Evolutionary conservation across 2,797 vertebrate species (phyloP).

Genomic region (Pantherophis vulpinus): DNA sequence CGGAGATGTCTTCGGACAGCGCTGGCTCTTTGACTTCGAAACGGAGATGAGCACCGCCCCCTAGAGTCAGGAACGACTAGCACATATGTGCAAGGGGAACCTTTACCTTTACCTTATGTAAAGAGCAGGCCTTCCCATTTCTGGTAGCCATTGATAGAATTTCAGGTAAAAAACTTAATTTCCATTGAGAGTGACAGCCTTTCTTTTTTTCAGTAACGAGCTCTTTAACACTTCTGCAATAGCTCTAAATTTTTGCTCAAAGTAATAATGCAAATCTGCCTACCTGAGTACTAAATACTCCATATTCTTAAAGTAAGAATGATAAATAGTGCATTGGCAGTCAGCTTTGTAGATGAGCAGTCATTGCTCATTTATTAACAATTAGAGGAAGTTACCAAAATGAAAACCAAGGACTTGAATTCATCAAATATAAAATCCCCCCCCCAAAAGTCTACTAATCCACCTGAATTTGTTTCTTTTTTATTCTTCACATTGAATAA

Average conservation of each 20-base stretch:
- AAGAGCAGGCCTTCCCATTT: neutral
- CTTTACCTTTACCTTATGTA: neutral
- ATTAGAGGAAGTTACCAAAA: neutral
- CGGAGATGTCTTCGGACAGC: no score
- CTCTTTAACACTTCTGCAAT: slow-evolving; percentile 31
- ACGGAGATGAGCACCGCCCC: no score
- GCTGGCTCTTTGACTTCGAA: no score
- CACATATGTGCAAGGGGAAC: no score
- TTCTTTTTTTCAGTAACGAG: neutral
- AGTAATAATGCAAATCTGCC: slow-evolving; percentile 31
- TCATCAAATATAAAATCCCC: neutral
- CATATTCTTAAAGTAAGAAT: neutral
- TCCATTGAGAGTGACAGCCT: neutral
- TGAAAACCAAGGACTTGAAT: neutral
- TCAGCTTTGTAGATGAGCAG: neutral
- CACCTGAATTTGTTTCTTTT: neutral
- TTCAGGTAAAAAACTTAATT: neutral
- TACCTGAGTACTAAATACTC: neutral
- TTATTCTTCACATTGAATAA: neutral
- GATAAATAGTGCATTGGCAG: neutral
- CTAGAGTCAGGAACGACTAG: no score
- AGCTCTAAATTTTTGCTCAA: slow-evolving; percentile 32
- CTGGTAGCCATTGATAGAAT: neutral
- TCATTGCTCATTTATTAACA: neutral
- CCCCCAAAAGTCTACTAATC: neutral